Conservation (phyloP, 2,113 vertebrate genomes). For the Papio anubis region DNA sequence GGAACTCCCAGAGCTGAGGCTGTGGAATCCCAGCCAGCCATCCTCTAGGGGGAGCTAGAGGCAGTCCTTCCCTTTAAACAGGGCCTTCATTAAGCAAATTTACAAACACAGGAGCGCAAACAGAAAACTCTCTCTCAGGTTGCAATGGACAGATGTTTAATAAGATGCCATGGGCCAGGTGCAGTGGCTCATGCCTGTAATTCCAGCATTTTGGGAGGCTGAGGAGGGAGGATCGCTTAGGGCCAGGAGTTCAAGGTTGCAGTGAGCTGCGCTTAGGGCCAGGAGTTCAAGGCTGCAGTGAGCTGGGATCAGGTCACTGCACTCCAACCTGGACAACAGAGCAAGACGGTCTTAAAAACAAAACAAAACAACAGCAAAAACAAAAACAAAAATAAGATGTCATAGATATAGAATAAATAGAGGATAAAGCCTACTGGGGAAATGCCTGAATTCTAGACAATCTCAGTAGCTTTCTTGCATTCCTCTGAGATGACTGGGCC, state of each 20-base stretch:
- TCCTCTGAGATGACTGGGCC: background rate
- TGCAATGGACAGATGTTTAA: constrained; percentile 1
- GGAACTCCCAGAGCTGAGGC: background rate
- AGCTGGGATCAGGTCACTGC: too few relatives aligned
- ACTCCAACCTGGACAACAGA: too few relatives aligned
- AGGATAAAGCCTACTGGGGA: background rate
- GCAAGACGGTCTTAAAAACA: too few relatives aligned
- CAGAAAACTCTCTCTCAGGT: background rate
- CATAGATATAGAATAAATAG: background rate
- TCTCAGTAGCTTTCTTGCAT: background rate
- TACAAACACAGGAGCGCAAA: background rate
- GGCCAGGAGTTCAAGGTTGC: too few relatives aligned
- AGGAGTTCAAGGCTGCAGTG: too few relatives aligned
- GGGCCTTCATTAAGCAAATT: background rate
- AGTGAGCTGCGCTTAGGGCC: too few relatives aligned
- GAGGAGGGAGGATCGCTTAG: too few relatives aligned
- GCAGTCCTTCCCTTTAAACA: background rate
- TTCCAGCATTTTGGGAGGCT: too few relatives aligned
- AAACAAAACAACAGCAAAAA: too few relatives aligned
- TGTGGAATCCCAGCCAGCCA: background rate
- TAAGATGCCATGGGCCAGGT: background rate
- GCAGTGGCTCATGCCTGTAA: too few relatives aligned
- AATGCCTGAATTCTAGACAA: constrained; percentile 13
- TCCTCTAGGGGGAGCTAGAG: constrained; percentile 70
- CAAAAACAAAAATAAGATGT: too few relatives aligned